phyloP scores from a whole-genome alignment of 2,797 vertebrate species.

The Taenioides sp. region DNA sequence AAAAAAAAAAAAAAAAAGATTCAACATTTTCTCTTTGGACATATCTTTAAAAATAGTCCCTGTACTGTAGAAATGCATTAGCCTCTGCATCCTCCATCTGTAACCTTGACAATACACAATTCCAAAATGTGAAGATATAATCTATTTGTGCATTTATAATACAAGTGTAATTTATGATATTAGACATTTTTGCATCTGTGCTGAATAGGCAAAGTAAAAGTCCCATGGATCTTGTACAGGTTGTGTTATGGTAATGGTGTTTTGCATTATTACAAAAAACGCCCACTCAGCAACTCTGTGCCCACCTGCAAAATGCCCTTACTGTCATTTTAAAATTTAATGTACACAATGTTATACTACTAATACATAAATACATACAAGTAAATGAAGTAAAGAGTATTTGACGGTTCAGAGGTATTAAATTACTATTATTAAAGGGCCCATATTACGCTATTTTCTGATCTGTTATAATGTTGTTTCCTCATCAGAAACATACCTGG shows the following conservation, averaged over 20 bases:
- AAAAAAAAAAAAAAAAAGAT: no score
- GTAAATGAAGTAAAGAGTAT: background rate
- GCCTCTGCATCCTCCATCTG: background rate
- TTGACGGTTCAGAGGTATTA: no score
- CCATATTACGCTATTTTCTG: no score
- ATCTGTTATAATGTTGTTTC: no score
- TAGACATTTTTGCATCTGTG: background rate
- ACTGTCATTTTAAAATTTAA: background rate
- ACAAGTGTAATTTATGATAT: background rate
- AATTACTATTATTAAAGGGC: no score
- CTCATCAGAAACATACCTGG: no score
- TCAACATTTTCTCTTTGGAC: no score
- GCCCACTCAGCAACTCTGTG: background rate
- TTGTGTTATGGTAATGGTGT: background rate
- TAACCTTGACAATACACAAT: background rate
- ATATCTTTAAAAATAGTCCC: no score
- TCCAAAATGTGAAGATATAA: background rate
- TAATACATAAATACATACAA: slow-evolving; percentile 10
- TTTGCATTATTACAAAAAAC: background rate
- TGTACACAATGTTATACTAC: background rate
- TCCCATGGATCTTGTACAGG: background rate
- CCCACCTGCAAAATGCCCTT: background rate
- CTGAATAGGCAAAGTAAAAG: background rate
- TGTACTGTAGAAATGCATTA: no score
- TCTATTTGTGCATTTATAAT: background rate